A percentile compares a stretch with the other conserved stretches of the same genome.
Conservation (phyloP, 1,140 invertebrate species). For the Apolygus lucorum region DNA sequence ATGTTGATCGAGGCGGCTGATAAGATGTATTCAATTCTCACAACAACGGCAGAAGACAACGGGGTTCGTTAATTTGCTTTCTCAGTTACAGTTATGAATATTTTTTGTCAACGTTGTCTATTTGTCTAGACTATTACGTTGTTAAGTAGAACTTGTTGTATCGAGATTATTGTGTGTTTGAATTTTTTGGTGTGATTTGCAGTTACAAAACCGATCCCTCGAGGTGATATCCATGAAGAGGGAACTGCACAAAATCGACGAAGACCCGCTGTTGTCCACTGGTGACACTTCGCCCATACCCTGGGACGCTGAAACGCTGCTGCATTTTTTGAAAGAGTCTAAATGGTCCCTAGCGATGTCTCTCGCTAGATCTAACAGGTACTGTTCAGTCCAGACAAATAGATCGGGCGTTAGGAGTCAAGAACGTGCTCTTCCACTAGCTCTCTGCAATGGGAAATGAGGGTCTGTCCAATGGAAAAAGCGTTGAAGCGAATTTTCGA, state of each 20-base stretch:
- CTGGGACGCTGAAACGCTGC: conserved; percentile 47
- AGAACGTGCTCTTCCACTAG: too few relatives aligned
- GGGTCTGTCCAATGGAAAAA: too few relatives aligned
- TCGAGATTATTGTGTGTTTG: too few relatives aligned
- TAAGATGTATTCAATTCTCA: conserved; percentile 69
- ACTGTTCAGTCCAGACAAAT: too few relatives aligned
- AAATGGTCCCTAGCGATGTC: conserved; percentile 56
- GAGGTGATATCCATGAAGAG: conserved; percentile 47
- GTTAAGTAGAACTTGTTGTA: too few relatives aligned
- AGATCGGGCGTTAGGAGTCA: too few relatives aligned
- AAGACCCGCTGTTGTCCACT: conserved; percentile 43
- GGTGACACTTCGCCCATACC: conserved; percentile 42
- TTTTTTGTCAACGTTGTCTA: too few relatives aligned
- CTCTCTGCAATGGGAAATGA: too few relatives aligned
- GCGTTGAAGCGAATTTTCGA: too few relatives aligned
- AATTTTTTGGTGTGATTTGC: conserved; percentile 30
- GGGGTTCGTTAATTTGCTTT: too few relatives aligned
- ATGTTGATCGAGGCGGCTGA: conserved; percentile 83
- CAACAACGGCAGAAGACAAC: conserved; percentile 44
- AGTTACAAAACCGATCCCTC: conserved; percentile 48
- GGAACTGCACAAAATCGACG: conserved; percentile 44
- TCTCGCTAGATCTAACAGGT: conserved; percentile 51
- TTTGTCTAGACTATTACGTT: too few relatives aligned
- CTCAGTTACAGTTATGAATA: too few relatives aligned
- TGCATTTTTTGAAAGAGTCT: conserved; percentile 52